A percentile compares a stretch with the other conserved stretches of the same genome.
phyloP scores from a whole-genome alignment of 1,140 invertebrate genomes.

The Hormaphis cornu region DNA sequence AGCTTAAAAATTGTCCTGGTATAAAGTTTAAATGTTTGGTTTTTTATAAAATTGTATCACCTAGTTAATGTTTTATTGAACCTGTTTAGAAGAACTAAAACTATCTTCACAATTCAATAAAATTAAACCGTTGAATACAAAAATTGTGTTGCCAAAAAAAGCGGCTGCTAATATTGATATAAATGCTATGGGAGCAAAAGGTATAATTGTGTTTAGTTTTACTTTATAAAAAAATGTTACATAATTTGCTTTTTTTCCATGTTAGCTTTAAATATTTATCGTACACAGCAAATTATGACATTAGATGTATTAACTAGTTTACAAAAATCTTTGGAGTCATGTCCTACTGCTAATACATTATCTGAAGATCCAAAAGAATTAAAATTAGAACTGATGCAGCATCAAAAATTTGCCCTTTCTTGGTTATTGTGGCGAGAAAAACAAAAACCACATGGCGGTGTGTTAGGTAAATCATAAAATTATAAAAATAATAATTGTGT shows the following conservation, averaged over 20 bases:
- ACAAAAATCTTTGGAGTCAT: constrained; percentile 58
- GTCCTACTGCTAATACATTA: constrained; percentile 52
- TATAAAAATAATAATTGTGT: too few relatives aligned
- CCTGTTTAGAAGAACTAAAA: too few relatives aligned
- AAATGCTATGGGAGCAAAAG: not conserved
- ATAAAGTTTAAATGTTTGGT: too few relatives aligned
- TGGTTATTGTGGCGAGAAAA: constrained; percentile 85
- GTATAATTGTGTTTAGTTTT: not conserved
- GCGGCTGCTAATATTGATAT: not conserved
- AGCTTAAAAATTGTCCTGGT: not conserved
- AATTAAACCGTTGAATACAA: not conserved
- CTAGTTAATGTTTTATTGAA: too few relatives aligned
- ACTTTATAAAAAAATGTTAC: not conserved
- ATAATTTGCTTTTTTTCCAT: not conserved
- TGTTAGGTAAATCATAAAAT: constrained; percentile 46
- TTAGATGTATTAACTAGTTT: constrained; percentile 60
- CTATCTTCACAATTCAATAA: too few relatives aligned
- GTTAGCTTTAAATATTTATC: constrained; percentile 50
- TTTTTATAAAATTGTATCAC: too few relatives aligned
- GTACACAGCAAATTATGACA: constrained; percentile 55
- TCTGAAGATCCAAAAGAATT: constrained; percentile 56
- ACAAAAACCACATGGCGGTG: constrained; percentile 71
- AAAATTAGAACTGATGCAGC: constrained; percentile 60
- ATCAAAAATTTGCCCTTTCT: constrained; percentile 75
- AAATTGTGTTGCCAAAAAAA: not conserved